Conservation (phyloP, 2,113 vertebrate species). For the Callaeas wilsoni region DNA sequence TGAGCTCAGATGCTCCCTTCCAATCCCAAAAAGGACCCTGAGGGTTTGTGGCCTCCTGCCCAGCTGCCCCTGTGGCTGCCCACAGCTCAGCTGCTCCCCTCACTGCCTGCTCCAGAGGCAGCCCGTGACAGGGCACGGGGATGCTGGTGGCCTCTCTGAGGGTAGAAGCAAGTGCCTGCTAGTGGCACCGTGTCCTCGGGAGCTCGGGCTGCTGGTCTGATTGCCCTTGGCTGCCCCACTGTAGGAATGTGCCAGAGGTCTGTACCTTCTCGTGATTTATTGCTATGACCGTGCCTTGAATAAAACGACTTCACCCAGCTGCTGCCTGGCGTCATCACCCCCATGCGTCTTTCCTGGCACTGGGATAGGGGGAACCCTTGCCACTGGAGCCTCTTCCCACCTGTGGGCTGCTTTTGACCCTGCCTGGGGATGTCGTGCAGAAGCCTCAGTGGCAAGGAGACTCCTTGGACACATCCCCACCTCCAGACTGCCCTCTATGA, state of each 20-base stretch:
- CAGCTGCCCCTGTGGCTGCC: rapidly evolving
- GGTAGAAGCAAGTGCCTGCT: conserved; percentile 64
- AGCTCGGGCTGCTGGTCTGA: background rate
- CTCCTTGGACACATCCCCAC: background rate
- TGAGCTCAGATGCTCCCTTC: background rate
- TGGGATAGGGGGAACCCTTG: rapidly evolving
- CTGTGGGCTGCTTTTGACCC: background rate
- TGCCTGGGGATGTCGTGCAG: background rate
- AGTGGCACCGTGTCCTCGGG: conserved; percentile 31
- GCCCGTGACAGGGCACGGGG: background rate
- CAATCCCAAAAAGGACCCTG: background rate
- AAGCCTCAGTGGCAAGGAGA: background rate
- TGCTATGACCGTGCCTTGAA: conserved; percentile 79
- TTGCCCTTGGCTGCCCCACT: conserved; percentile 49
- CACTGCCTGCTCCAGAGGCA: background rate
- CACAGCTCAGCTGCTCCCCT: background rate
- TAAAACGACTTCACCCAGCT: conserved; percentile 69
- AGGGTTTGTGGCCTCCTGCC: background rate
- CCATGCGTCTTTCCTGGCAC: rapidly evolving
- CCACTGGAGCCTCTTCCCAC: background rate
- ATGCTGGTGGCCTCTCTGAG: background rate
- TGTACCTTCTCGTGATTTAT: conserved; percentile 68
- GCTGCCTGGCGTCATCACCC: background rate
- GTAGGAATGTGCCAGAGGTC: conserved; percentile 74
- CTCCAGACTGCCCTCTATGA: background rate